Percentiles rank a stretch among this genome's conserved stretches.
phyloP scores from a whole-genome alignment of 2,888 invertebrate genomes.

The Blera fallax region DNA sequence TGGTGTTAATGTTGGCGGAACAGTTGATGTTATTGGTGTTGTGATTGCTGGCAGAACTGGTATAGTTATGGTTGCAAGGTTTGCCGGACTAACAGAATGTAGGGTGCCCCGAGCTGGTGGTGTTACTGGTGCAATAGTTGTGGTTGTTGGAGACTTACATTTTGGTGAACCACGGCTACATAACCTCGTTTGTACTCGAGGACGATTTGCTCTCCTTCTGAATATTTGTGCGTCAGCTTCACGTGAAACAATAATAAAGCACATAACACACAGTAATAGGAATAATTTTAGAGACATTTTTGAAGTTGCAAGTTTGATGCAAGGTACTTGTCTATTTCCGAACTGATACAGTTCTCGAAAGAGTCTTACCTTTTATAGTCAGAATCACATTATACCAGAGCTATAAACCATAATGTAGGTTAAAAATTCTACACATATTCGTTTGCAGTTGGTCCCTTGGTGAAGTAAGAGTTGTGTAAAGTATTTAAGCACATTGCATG shows the following conservation, averaged over 20 bases:
- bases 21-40: background rate
- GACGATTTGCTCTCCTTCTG: background rate
- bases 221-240: slow-evolving; percentile 22
- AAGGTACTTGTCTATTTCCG: background rate
- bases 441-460: background rate
- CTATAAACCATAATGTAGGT: background rate
- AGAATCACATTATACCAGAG: background rate
- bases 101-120: background rate
- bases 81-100: too few species aligned
- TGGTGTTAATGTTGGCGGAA: background rate
- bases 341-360: background rate
- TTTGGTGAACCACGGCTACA: slow-evolving; percentile 24
- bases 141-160: background rate
- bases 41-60: background rate
- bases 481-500: background rate
- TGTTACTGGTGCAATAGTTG: background rate
- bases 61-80: background rate
- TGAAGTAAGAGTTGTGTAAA: background rate
- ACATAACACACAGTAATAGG: background rate
- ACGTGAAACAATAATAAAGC: background rate
- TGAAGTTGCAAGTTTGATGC: too few species aligned
- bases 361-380: background rate
- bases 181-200: slow-evolving; percentile 10
- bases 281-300: slow-evolving; percentile 16
- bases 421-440: background rate